Evolutionary conservation across 2,888 invertebrate genomes (phyloP), one percentile per base, ranked within the genome.

Genomic region (Kuschelorhynchus macadamiae): DNA sequence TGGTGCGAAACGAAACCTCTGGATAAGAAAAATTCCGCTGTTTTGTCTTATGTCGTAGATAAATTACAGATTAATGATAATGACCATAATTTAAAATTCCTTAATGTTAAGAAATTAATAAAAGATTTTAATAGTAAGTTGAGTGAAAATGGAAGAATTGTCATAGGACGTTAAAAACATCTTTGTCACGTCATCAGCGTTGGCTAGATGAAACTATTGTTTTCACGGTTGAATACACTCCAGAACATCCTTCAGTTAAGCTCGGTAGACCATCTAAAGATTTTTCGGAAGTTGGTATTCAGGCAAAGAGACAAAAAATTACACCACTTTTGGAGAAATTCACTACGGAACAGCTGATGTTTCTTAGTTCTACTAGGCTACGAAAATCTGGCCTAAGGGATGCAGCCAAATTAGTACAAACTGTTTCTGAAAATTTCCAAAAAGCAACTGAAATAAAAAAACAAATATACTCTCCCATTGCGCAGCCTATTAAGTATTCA

Each of bases 321-420:
- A 17, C 41, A 41, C 62, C 62, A 17, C 8, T 62, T 5, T 62
- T 62, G 42, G 14, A 66, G 61, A 66, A 52, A 0, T 53, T 62
- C 44, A 20, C 39, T 12, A 50, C 44, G n/a, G n/a, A n/a, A n/a
- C n/a, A n/a, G 33, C 20, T 61, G 42, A 41, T 50, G 18, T 62
- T 66, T 25, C 61, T 61, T 4, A 21, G 36, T 8, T 42, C 60
- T 12, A n/a, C n/a, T n/a, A n/a, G n/a, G n/a, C n/a, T n/a, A 9
- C 41, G 50, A 39, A 1, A 50, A 25, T 66, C 60, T 52, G 66
- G 66, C 5, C 60, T 12, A 33, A 62, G 62, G 41, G 36, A 25
- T 62, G 53, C 62, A 9, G 25, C 25, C 25, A 25, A 25, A 25
- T 5, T 25, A 25, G 25, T 25, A 25, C 25, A 25, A 25, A 25